phyloP scores from a whole-genome alignment of 2,888 invertebrate species.

The Epistrophe eligans region DNA sequence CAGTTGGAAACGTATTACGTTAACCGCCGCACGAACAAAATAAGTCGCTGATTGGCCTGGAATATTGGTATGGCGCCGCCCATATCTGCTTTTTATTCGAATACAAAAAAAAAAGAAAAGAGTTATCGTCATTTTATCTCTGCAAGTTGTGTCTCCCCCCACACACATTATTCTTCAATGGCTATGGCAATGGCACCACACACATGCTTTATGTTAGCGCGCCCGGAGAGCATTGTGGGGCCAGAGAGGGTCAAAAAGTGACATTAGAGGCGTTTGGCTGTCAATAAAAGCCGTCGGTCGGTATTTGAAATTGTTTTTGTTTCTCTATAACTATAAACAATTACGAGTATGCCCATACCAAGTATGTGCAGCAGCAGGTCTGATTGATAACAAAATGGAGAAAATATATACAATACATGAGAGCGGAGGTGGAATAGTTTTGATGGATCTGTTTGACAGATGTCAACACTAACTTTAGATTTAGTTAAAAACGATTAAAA shows the following conservation, averaged over 20 bases:
- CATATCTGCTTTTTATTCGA: constrained; percentile 82
- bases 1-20: constrained; percentile 73
- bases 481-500: constrained; percentile 4
- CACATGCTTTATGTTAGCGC: constrained; percentile 38
- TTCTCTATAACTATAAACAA: background rate
- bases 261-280: constrained; percentile 62
- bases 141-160: constrained; percentile 66
- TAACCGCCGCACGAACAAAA: constrained; percentile 75
- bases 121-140: constrained; percentile 76
- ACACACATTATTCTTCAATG: constrained; percentile 50
- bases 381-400: constrained; percentile 28
- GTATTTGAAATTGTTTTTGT: constrained; percentile 32
- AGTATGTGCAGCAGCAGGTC: background rate
- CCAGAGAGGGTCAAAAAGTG: constrained; percentile 40
- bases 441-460: constrained; percentile 52
- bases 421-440: constrained; percentile 3
- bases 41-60: constrained; percentile 81
- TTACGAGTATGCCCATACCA: background rate
- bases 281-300: constrained; percentile 72
- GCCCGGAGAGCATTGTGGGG: constrained; percentile 7
- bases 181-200: constrained; percentile 27
- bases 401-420: background rate
- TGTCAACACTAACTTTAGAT: constrained; percentile 40
- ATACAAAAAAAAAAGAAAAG: constrained; percentile 52
- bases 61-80: constrained; percentile 82